Base-by-base conservation (phyloP, 2,888 invertebrate species). In the Cosmorhoe ocellata region DNA sequence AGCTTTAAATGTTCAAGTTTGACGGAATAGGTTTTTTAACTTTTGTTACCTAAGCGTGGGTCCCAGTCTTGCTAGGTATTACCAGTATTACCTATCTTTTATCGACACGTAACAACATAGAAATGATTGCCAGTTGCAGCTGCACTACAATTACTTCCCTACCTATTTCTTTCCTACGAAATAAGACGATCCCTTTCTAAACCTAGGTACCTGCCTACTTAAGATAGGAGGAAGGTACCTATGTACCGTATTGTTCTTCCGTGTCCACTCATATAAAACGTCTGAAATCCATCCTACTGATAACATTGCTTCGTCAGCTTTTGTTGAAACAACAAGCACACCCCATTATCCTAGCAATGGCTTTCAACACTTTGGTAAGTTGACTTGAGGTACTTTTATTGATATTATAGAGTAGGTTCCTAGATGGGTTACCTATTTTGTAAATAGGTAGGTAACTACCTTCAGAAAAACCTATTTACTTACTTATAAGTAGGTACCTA, bases 251-350 rank as follows among this genome's bases (percentile, higher is more conserved):
- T 61, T 61, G 55, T 64, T 68, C 78, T 89, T 87, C 88, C 89
- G 88, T 69, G 61, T 78, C 67, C 66, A 59, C 70, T 58, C 61
- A 69, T 89, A 89, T 88, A 89, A 80, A 89, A 81, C 62, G 71
- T 49, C 59, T 48, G 56, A 52, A 57, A 42, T 51, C 50, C 58
- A 56, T 56, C 56, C 43, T 54, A 62, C 59, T 37, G 57, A 51
- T 64, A 79, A 74, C 79, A 84, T 55, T 79, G 49, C 66, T 65
- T 59, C 64, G 39, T 38, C 13, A 51, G 49, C 34, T 56, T 56
- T 63, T 60, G 67, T 48, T 12, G 38, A 37, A 37, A 61, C 66
- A 61, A 62, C 44, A 64, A 58, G 59, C 56, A 27, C 14, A 27
- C n/a, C 8, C 13, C 8, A 12, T 14, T 24, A 42, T 27, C 14